Evolutionary conservation across 2,797 vertebrate species (phyloP).

Genomic region (Peromyscus attwateri): DNA sequence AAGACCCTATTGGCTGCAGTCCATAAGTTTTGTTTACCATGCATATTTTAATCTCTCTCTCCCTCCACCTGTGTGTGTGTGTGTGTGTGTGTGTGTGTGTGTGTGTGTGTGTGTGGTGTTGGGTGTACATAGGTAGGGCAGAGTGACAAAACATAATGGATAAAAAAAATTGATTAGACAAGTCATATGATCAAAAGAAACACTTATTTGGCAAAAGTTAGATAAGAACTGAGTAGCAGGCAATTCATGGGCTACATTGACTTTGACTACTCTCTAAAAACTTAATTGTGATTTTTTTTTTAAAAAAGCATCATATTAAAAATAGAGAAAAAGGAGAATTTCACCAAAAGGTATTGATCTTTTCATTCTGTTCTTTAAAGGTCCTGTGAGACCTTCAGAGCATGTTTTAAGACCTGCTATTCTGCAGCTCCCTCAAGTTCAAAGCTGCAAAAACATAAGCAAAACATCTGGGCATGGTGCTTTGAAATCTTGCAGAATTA

Average conservation of each 20-base stretch:
- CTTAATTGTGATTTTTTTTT: neutral
- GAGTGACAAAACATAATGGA: neutral
- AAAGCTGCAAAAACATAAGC: conserved; percentile 60
- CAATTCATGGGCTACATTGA: neutral
- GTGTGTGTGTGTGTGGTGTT: neutral
- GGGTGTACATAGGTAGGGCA: neutral
- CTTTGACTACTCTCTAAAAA: neutral
- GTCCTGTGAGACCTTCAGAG: conserved; percentile 75
- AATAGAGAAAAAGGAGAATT: conserved; percentile 6
- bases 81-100: neutral
- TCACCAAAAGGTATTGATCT: conserved; percentile 17
- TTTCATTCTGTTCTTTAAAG: conserved; percentile 84
- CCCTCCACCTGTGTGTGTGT: neutral
- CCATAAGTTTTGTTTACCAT: neutral
- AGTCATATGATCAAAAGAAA: neutral
- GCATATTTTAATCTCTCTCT: neutral
- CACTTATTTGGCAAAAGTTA: neutral
- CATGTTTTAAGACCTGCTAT: conserved; percentile 88
- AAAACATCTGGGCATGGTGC: conserved; percentile 60
- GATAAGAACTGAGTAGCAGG: neutral
- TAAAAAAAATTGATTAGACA: conserved; percentile 38
- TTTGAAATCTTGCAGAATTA: conserved; percentile 60
- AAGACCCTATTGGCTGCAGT: neutral
- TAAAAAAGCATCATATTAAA: neutral
- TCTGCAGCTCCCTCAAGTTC: conserved; percentile 86